Evolutionary conservation across 2,888 invertebrate genomes (phyloP).

Genomic region (Protonemura montana): DNA sequence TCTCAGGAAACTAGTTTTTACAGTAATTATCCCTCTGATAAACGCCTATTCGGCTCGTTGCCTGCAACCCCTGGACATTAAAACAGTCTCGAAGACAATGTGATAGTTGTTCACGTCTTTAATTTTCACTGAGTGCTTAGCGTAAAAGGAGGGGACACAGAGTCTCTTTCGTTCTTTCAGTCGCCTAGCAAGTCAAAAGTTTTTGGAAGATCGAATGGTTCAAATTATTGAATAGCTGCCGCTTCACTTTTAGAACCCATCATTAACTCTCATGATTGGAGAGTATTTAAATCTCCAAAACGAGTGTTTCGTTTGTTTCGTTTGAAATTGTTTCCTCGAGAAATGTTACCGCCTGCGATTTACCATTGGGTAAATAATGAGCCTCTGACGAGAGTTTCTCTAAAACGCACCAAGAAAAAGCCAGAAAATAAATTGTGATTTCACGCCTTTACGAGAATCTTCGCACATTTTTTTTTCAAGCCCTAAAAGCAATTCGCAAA

Average conservation of each 20-base stretch:
- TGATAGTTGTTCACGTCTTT: constrained; percentile 38
- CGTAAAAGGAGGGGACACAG: not conserved
- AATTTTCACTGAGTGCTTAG: constrained; percentile 39
- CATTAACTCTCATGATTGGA: constrained; percentile 35
- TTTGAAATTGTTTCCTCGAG: constrained; percentile 28
- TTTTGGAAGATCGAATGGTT: constrained; percentile 20
- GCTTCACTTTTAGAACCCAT: constrained; percentile 1
- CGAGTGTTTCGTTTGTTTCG: constrained; percentile 31
- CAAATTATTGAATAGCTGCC: constrained; percentile 39
- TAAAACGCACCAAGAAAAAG: not conserved
- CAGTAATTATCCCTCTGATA: constrained; percentile 49
- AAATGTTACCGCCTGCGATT: not conserved
- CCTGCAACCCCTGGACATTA: constrained; percentile 34
- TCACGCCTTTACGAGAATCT: not conserved
- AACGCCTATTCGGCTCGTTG: constrained; percentile 43
- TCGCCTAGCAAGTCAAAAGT: not conserved
- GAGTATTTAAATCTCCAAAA: constrained; percentile 33
- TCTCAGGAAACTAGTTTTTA: constrained; percentile 47
- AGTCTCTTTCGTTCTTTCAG: constrained; percentile 16
- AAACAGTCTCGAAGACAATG: constrained; percentile 37
- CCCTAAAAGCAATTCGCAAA: not conserved
- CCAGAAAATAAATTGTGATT: not conserved
- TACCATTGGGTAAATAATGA: not conserved
- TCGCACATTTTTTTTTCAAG: not conserved
- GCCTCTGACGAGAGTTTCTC: not conserved